Percentiles rank a stretch among this genome's conserved stretches.
These are phyloP conservation scores for Stercorarius parasiticus DNA, from an alignment of 2,113 vertebrate genomes.

Conservation along the genomic window DNA sequence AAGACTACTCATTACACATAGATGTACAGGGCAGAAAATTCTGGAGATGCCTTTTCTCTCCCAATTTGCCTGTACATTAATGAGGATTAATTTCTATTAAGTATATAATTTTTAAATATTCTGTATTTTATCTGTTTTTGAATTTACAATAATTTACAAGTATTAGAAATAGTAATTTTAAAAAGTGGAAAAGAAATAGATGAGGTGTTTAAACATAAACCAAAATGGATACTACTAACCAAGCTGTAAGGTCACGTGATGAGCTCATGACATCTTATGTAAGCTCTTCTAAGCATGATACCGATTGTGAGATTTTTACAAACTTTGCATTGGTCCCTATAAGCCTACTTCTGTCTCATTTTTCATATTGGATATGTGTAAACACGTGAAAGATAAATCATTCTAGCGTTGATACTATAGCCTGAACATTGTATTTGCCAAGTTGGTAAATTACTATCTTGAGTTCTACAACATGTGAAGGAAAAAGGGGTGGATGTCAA, in stretches of 20 bases:
- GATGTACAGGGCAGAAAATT: not conserved
- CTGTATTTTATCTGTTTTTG: not conserved
- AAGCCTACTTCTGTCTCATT: not conserved
- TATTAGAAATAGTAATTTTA: not conserved
- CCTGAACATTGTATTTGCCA: not conserved
- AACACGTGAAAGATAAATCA: not conserved
- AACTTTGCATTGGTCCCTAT: not conserved
- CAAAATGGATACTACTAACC: not conserved
- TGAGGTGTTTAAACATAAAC: not conserved
- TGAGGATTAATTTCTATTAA: not conserved
- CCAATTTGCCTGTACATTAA: not conserved
- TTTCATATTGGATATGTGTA: not conserved
- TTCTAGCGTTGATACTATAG: not conserved
- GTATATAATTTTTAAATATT: not conserved
- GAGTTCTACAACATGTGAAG: not conserved
- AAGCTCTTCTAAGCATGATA: not conserved
- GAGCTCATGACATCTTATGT: not conserved
- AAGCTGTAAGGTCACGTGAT: not conserved
- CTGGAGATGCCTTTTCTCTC: not conserved
- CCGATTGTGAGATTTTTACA: not conserved
- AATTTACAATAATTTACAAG: not conserved
- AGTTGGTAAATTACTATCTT: not conserved
- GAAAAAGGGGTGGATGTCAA: slow-evolving; percentile 10
- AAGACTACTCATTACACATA: not conserved
- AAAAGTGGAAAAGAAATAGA: not conserved